phyloP scores from a whole-genome alignment of 2,888 invertebrate genomes.

The Ophioninae sp. region DNA sequence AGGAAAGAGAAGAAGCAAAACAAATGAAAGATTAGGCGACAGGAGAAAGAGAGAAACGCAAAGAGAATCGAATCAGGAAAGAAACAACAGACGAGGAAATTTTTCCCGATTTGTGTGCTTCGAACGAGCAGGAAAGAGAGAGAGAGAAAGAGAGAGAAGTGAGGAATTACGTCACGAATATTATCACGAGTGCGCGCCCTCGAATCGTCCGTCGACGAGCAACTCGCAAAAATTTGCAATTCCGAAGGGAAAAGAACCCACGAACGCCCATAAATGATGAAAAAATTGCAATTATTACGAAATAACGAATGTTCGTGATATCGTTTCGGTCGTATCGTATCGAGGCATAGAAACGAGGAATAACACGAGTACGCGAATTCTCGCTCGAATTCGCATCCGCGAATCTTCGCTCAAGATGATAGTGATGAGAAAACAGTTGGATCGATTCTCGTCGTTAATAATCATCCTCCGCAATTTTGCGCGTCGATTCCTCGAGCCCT shows the following conservation, averaged over 20 bases:
- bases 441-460: not conserved
- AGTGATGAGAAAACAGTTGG: not conserved
- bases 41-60: not conserved
- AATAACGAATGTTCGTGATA: not conserved
- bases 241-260: not conserved
- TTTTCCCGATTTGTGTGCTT: not conserved
- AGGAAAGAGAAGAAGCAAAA: slow-evolving; percentile 4
- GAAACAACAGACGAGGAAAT: not conserved
- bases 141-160: not conserved
- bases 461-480: not conserved
- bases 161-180: slow-evolving; percentile 7
- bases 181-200: not conserved
- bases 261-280: not conserved
- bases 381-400: not conserved
- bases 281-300: not conserved
- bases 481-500: slow-evolving; percentile 25
- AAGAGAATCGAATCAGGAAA: not conserved
- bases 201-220: too few species aligned
- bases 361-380: not conserved
- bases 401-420: not conserved
- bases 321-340: not conserved
- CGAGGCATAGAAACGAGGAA: not conserved
- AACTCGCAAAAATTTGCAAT: not conserved
- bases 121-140: slow-evolving; percentile 11
- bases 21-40: not conserved